Percentiles rank a stretch among this genome's conserved stretches.
Evolutionary conservation across 2,113 vertebrate genomes (phyloP).

Genomic region (Ctenodactylus gundi): DNA sequence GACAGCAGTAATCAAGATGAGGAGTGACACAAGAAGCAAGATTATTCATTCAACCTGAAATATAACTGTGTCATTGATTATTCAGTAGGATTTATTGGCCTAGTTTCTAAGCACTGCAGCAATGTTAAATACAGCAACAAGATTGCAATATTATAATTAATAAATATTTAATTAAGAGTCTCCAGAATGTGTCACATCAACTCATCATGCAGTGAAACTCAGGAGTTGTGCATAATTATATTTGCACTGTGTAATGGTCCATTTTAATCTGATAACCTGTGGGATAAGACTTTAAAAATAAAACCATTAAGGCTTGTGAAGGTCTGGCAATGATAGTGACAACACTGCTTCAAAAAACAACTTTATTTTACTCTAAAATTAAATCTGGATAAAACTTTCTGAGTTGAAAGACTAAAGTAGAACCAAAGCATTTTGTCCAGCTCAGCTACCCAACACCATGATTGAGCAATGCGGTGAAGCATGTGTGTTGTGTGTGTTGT

Average conservation of each 20-base stretch:
- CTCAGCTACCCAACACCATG: not conserved
- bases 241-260: not conserved
- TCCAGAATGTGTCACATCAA: not conserved
- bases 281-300: not conserved
- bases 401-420: not conserved
- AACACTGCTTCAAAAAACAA: not conserved
- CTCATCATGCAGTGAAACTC: not conserved
- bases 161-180: not conserved
- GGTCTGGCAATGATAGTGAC: not conserved
- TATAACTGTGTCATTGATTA: not conserved
- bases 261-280: not conserved
- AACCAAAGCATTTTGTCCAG: not conserved
- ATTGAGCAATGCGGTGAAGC: accelerated
- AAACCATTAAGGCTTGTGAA: not conserved
- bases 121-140: not conserved
- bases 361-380: not conserved
- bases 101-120: not conserved
- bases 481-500: too few species aligned
- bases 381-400: not conserved
- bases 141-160: not conserved
- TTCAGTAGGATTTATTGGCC: not conserved
- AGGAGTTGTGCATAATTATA: not conserved
- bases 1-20: not conserved
- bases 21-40: not conserved
- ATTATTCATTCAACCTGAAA: not conserved